Evolutionary conservation across 2,797 vertebrate species (phyloP), one percentile per base, ranked within the genome.

Genomic region (Macropus fuliginosus): DNA sequence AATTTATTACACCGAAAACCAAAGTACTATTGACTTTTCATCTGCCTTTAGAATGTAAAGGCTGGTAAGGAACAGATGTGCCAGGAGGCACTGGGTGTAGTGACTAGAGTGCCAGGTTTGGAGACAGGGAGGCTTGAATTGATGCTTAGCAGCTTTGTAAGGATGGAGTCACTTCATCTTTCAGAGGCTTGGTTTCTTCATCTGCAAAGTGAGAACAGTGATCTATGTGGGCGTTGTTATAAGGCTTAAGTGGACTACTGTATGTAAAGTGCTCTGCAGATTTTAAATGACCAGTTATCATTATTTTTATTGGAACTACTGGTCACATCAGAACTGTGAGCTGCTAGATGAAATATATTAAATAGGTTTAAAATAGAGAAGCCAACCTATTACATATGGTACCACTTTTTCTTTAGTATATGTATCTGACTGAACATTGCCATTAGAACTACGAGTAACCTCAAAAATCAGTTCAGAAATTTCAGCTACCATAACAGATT

Each of bases 1-100:
- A 93, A 91, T 91, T 96, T 8, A 6, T 52, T 28, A 34, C 31
- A 28, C 56, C 57, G 66, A 95, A 14, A 96, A 81, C 16, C 27
- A 11, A 55, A 56, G 54, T 54, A 14, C n/a, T 24, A 0, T 6
- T 0, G 13, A 57, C 34, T 40, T 34, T 55, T 52, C 21, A 0
- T 12, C 5, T 34, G 27, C 29, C 3, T 4, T 81, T 24, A 81
- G 66, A 81, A 81, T 34, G 66, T 81, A 46, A 8, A 24, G n/a
- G 18, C 66, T 81, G 40, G 66, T 81, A 24, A 81, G 66, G 66
- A 81, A 40, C 18, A 81, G 46, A 81, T 2, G 46, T 81, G 66
- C n/a, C 9, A 81, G 6, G 21, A 74, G n/a, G n/a, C n/a, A 74
- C 0, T 24, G n/a, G n/a, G 6, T n/a, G 0, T 24, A 81, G 18